phyloP scores from a whole-genome alignment of 1,140 invertebrate species.

The Dolichoris vasculosae region DNA sequence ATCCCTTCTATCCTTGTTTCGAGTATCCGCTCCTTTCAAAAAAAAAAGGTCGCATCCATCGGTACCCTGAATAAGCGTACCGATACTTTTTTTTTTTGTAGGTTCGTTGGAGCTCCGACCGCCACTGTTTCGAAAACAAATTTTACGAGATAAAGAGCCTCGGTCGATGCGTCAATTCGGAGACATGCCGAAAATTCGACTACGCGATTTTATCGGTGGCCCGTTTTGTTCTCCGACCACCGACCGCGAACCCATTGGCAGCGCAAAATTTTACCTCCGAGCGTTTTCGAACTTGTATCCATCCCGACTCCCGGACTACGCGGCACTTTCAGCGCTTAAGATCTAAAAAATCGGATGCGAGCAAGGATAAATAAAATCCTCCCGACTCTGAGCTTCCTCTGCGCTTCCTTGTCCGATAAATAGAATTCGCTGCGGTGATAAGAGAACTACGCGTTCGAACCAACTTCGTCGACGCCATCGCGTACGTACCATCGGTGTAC shows the following conservation, averaged over 20 bases:
- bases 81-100: too few species aligned
- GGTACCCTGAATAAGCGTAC: too few species aligned
- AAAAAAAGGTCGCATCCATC: too few species aligned
- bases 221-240: background rate
- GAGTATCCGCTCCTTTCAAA: too few species aligned
- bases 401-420: background rate
- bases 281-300: background rate
- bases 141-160: background rate
- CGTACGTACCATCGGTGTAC: too few species aligned
- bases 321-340: background rate
- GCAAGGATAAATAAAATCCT: background rate
- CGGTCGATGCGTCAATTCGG: background rate
- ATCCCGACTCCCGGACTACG: background rate
- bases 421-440: background rate
- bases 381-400: background rate
- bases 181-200: background rate
- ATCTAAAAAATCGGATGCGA: background rate
- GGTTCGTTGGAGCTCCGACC: too few species aligned
- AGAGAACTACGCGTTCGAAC: background rate
- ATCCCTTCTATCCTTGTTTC: too few species aligned
- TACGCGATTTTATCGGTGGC: background rate
- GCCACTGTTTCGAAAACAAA: background rate
- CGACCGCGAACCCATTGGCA: background rate
- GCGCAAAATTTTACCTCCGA: background rate
- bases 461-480: background rate